Conservation (phyloP, 2,888 invertebrate genomes). For the Odontocerum albicorne region DNA sequence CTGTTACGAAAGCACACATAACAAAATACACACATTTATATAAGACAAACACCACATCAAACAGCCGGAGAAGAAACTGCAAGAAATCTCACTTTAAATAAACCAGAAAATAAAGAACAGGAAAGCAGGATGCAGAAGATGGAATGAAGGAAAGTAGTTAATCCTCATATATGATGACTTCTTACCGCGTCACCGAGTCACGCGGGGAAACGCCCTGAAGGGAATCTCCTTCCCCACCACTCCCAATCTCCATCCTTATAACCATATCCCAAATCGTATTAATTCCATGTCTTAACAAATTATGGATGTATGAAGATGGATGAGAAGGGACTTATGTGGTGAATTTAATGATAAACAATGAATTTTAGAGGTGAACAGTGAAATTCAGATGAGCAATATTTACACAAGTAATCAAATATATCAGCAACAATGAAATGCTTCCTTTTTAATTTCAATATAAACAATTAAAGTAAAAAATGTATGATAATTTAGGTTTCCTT, state of each 20-base stretch:
- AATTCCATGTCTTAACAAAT: too few relatives aligned
- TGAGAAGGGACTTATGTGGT: too few relatives aligned
- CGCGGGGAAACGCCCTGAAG: constrained; percentile 32
- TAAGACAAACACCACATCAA: constrained; percentile 21
- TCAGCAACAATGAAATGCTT: too few relatives aligned
- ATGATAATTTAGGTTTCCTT: too few relatives aligned
- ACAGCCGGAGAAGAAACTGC: constrained; percentile 20
- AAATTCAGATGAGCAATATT: too few relatives aligned
- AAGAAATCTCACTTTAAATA: constrained; percentile 2
- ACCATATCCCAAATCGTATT: too few relatives aligned
- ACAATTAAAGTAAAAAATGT: too few relatives aligned
- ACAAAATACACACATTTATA: constrained; percentile 3
- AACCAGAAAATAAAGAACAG: constrained; percentile 18
- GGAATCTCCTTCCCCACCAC: constrained; percentile 31
- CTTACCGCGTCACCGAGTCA: constrained; percentile 34
- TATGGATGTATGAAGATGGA: too few relatives aligned
- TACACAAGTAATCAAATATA: too few relatives aligned
- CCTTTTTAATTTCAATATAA: too few relatives aligned
- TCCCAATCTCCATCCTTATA: constrained; percentile 36
- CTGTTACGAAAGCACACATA: constrained; percentile 18
- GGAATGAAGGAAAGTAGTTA: constrained; percentile 10
- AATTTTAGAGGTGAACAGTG: too few relatives aligned
- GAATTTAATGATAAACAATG: too few relatives aligned
- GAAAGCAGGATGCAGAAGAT: constrained; percentile 17
- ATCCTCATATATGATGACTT: constrained; percentile 8